Base-by-base conservation (phyloP, 1,140 invertebrate genomes). In the Tetraneura akinire region DNA sequence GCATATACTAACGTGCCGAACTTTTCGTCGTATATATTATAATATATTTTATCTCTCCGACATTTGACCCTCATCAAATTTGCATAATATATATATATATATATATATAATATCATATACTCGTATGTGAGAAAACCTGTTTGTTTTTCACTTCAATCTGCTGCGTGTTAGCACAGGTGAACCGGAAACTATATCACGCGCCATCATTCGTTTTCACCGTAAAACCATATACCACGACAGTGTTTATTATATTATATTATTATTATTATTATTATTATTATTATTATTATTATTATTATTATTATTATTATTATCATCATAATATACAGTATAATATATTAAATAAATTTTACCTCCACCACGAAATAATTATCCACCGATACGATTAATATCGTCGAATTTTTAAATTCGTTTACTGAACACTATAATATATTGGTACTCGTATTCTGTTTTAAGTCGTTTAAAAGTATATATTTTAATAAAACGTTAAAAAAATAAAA, bases 131-230 rank as follows among this genome's bases (percentile, higher is more conserved):
- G 32, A 74, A 37, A 55, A 74, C 71, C 71, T 74, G 71, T 74
- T 74, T 74, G 71, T 74, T 74, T 74, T 71, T 74, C 55, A 57
- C 71, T 55, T 57, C 71, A 74, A 74, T 74, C 71, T 55, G 53
- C 32, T 74, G 51, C 55, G 49, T 55, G 71, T 29, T 37, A 55
- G 55, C 55, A 74, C 55, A 74, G 71, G 53, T 42, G 71, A 74
- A 74, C 71, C 26, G 71, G 71, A 74, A 74, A 57, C 71, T 42
- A 71, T n/a, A n/a, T n/a, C n/a, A n/a, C n/a, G n/a, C n/a, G n/a
- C n/a, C n/a, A n/a, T 71, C 68, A 47, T 23, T 29, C 68, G 45
- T 62, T 71, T 71, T 70, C 29, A 51, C 68, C 68, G 18, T 71
- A 71, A 26, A 71, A 49, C 45, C 68, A 37, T 37, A 37, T 37